Base-by-base conservation (phyloP, 2,797 vertebrate genomes). In the Cyprinodon diabolis region DNA sequence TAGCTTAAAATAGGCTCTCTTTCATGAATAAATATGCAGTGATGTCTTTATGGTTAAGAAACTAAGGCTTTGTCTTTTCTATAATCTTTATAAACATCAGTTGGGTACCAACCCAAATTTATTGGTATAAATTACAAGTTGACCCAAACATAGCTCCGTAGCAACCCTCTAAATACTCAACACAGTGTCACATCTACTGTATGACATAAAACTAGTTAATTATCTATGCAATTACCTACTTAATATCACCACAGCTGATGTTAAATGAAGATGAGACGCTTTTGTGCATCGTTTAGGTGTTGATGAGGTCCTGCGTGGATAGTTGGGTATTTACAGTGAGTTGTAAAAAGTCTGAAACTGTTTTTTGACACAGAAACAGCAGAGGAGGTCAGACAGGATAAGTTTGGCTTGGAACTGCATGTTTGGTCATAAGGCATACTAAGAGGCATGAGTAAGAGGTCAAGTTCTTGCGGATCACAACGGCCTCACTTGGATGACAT, bases 401-500 rank as follows among this genome's bases (percentile, higher is more conserved):
- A 9, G 81, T 90, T 87, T 90, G 87, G 84, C 75, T 84, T 84
- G 62, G 74, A 81, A 62, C 78, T 82, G 70, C 81, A 85, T 75
- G 75, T 85, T 66, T 66, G 60, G 62, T 86, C 72, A 80, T 86
- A 84, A 91, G 87, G 85, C 86, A 87, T 78, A 85, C 60, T 62
- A 75, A 84, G 75, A 69, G 69, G 71, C 69, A 62, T 54, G 65
- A 57, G 5, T 47, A 76, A 49, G 12, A 69, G 72, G 74, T 78
- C 68, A 21, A 7, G 68, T 78, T 71, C 45, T 47, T 19, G 35
- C 23, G 55, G 52, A 76, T 95, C 93, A 96, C 78, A 97, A 78
- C 1, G 96, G 96, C 58, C 95, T 95, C 76, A 97, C 95, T 93
- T 97, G 96, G 66, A 98, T 96, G 68, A 95, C 82, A 19, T 96